Evolutionary conservation across 2,113 vertebrate genomes (phyloP), one percentile per base, ranked within the genome.

Genomic region (Ciconia maguari): DNA sequence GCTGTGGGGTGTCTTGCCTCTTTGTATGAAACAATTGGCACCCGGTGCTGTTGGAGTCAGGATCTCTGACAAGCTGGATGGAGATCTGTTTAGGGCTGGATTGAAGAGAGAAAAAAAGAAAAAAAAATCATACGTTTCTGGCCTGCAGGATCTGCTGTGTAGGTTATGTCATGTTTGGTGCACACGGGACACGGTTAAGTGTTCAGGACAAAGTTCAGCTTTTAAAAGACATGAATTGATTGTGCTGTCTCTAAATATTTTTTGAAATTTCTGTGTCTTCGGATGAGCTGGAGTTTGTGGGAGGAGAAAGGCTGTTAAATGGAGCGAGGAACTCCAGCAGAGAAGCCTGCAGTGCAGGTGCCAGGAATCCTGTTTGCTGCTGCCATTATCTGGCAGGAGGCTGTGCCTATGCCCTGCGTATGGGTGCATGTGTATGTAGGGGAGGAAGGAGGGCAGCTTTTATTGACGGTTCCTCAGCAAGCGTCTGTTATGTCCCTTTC

Each of bases 381-480:
- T 69, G 42, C 38, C 41, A 2, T 64, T 55, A 15, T 13, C 36
- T 27, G 20, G 70, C 74, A 57, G 71, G 83, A 91, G 80, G 49
- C 66, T 60, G 70, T 82, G 87, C 84, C 81, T 68, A 1, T 51
- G 82, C 57, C 34, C 62, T 30, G 68, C 0, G 0, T 12, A 17
- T 13, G 81, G 51, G 57, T 72, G 13, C 4, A 0, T 5, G 3
- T 27, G 19, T 57, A 0, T 16, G 41, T 0, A 61, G 52, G 26
- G 34, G n/a, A 82, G 74, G 13, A n/a, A 38, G 87, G 84, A 62
- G 64, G n/a, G 38, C 68, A 72, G 30, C 21, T 54, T 32, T 22
- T 16, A 1, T 6, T 58, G n/a, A 3, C 0, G 4, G 13, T 7
- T 51, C 29, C 62, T 58, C 62, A 77, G 52, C 19, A 24, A 26